Evolutionary conservation across 1,140 invertebrate genomes (phyloP), one percentile per base, ranked within the genome.

Genomic region (Zaprionus camerounensis): DNA sequence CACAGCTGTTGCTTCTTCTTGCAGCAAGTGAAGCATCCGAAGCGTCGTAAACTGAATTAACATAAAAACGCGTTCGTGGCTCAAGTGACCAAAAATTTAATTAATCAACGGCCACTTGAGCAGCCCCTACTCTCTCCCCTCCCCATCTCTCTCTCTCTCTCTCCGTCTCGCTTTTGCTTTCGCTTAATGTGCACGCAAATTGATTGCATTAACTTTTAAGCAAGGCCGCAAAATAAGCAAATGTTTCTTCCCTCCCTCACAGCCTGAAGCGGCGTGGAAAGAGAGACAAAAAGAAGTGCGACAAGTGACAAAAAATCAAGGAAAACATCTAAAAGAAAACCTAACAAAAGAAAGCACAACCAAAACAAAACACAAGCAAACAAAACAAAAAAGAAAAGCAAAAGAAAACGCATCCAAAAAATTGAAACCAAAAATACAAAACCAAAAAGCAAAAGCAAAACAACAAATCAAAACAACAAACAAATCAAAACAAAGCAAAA

Each of bases 11-110:
- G 17, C 56, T 34, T 44, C 46, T 65, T 53, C 64, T 15, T 34
- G 31, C 17, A 36, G 56, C 17, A 17, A 36, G 53, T 38, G 44
- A 71, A 62, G 71, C 24, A 22, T 46, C 24, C 26, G 62, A 82
- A 87, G 44, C 69, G 68, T 53, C 66, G 71, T 87, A 90, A 87
- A 82, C 74, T 28, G 63, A 77, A 84, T 79, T 82, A 80, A 64
- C 64, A 83, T 57, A 69, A 73, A 76, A 36, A 63, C 22, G 49
- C 36, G 69, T 34, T 73, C 24, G 9, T 9, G 13, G 17, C 1
- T 81, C 71, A 81, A 79, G 69, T 81, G 74, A 73, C 72, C 76
- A 44, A 41, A 76, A 77, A 71, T 63, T 87, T 80, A 80, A 82
- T 87, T 80, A 87, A 71, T 68, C 68, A 80, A 62, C 55, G n/a